Evolutionary conservation across 2,113 vertebrate species (phyloP), one percentile per base, ranked within the genome.

Genomic region (Athene cunicularia): DNA sequence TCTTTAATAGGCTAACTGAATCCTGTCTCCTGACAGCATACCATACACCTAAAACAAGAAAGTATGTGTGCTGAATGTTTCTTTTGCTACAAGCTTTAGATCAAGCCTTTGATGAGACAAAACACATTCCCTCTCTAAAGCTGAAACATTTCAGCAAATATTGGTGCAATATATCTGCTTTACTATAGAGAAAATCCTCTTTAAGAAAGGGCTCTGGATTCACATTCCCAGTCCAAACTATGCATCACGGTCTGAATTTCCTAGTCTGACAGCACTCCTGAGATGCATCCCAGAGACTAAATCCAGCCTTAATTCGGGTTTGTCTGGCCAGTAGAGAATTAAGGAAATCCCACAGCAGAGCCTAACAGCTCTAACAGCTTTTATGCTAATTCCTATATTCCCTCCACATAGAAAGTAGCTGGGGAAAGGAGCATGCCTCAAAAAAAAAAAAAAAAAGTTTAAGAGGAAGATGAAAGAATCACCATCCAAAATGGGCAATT

Each of bases 51-150:
- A 81, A 91, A 94, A 24, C 88, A 88, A 90, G 76, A 84, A 92
- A 74, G 68, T 43, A 7, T 43, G 39, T 27, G 35, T 64, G 88
- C 37, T 91, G 73, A 79, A 71, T 43, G 56, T 50, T 92, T 94
- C 60, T 85, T 88, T 49, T 73, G 64, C 88, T 66, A 50, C 41
- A 67, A 75, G 82, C n/a, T 73, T 92, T 67, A 80, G 75, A 93
- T 80, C 52, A 80, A 89, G 47, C 15, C 47, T 95, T 93, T 96
- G 60, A 95, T 7, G 30, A 92, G 72, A 86, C 45, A 81, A 95
- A 95, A 56, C 68, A 62, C 45, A 17, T 80, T 88, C 12, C 74
- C 60, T 72, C 80, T 87, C 41, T 56, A 23, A 93, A 93, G 64
- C 3, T 60, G 52, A 92, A 97, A 72, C 30, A 43, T n/a, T 49